Conservation (phyloP, 2,113 vertebrate genomes). For the Mus pahari region DNA sequence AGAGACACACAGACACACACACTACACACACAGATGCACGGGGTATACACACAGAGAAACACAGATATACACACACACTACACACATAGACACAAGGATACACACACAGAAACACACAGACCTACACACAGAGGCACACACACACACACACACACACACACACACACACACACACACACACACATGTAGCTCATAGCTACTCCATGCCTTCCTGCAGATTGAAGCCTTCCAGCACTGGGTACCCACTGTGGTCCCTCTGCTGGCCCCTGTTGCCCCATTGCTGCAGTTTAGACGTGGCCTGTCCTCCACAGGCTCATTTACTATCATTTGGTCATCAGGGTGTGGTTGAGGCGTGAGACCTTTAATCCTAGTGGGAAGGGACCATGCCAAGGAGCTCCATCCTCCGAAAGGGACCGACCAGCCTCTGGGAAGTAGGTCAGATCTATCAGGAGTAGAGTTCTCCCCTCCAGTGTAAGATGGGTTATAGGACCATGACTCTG, state of each 20-base stretch:
- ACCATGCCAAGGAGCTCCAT: background rate
- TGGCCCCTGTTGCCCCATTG: background rate
- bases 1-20: background rate
- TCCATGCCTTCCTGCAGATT: background rate
- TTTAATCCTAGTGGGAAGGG: background rate
- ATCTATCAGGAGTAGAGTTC: background rate
- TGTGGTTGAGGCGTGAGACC: background rate
- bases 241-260: background rate
- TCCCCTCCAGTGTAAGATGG: background rate
- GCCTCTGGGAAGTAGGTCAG: background rate
- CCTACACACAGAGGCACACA: background rate
- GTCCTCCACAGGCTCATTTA: background rate
- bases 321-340: background rate
- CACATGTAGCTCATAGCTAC: background rate
- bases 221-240: background rate
- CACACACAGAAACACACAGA: background rate
- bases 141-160: background rate
- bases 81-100: background rate
- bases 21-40: background rate
- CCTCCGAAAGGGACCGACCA: background rate
- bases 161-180: background rate
- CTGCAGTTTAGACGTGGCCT: background rate
- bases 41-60: too few species aligned
- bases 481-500: background rate
- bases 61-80: background rate